Base-by-base conservation (phyloP, 2,113 vertebrate species). In the Asarcornis scutulata region DNA sequence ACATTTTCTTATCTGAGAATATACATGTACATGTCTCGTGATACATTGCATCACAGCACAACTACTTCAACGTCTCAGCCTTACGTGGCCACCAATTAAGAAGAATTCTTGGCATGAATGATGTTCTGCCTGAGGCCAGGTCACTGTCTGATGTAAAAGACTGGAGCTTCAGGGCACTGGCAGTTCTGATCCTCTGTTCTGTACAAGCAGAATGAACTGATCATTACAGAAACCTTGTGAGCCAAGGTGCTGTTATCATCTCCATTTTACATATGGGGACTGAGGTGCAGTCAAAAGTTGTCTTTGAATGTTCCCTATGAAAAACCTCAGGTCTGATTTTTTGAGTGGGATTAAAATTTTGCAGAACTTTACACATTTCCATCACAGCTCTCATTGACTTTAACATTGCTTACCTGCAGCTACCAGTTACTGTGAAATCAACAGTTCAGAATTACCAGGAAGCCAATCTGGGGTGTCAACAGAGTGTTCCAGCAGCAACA, bases 41-140 rank as follows among this genome's bases (percentile, higher is more conserved):
- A 91, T 46, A 71, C 69, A 31, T 89, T 85, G 71, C 77, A 84
- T 82, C 3, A 67, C 67, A 73, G 94, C 5, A 3, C 86, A 87
- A 93, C 40, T 21, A 89, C 62, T 86, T 95, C 88, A 82, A 91
- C 59, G 59, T 87, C 63, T 93, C 95, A 78, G 77, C 48, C 63
- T 63, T 94, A 95, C 78, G 83, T 1, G 91, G 88, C 92, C 93
- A 96, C 86, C 93, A 96, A 95, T 97, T 96, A 96, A 93, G 88
- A 93, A 74, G 91, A 50, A 86, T 96, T 96, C 88, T 91, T 95
- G 96, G 88, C 64, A 92, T 92, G 93, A 96, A 95, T 85, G 88
- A 95, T 95, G 94, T 97, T 97, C 95, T 95, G 96, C 96, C 96
- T 0, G 95, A 96, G 94, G 96, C 95, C 95, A 93, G 96, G 96